Evolutionary conservation across 2,113 vertebrate species (phyloP), one percentile per base, ranked within the genome.

Genomic region (Microcebus tavaratra): DNA sequence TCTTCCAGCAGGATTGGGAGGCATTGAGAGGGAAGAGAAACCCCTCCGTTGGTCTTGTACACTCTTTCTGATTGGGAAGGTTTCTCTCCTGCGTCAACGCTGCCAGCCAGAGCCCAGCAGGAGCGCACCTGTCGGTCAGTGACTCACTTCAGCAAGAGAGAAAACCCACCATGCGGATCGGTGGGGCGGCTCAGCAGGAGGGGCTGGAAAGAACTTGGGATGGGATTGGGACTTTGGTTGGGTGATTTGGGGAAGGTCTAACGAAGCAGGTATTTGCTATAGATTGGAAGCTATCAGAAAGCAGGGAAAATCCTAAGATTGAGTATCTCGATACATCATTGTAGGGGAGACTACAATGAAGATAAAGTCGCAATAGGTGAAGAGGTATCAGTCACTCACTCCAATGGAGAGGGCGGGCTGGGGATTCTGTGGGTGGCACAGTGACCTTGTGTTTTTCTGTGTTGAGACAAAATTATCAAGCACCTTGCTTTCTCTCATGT

Each of bases 291-390:
- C 42, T 45, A 6, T 42, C 13, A 39, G 79, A 48, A 76, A 91
- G 65, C 42, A 29, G 39, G 45, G 34, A 14, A 2, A 15, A 3
- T 39, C 36, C 59, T 55, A 4, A 2, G 48, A 3, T 0, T 23
- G 50, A 39, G 1, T 3, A 6, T 29, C 31, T 53, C 2, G 12
- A 3, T 5, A 1, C 6, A 8, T 11, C 25, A n/a, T n/a, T n/a
- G n/a, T n/a, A n/a, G n/a, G n/a, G n/a, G n/a, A n/a, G n/a, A n/a
- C n/a, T 25, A 4, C 15, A 2, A 8, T 0, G 15, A 14, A 20
- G 48, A n/a, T 0, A 6, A 45, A 23, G n/a, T 42, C 1, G 1
- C 4, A 31, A 8, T 2, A 11, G 8, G 31, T 29, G 13, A 29
- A 17, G 13, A n/a, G n/a, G 17, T 3, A 5, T 23, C 23, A 2